phyloP scores from a whole-genome alignment of 2,888 invertebrate genomes.

The Carabus problematicus region DNA sequence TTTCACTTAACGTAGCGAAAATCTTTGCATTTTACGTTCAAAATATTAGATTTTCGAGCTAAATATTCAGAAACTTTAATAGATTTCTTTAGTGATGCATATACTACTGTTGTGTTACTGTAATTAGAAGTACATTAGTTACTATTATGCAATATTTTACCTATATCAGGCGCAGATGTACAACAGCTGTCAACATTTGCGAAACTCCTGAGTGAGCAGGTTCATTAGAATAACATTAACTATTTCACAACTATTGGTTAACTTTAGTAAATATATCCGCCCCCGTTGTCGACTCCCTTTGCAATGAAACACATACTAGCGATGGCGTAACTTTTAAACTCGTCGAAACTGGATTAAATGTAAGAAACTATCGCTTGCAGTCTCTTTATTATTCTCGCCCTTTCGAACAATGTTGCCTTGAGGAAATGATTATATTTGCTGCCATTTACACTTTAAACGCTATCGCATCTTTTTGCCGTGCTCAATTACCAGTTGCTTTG shows the following conservation, averaged over 20 bases:
- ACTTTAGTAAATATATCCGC: background rate
- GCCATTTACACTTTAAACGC: slow-evolving; percentile 23
- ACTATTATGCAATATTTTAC: too few species aligned
- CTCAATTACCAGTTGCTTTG: slow-evolving; percentile 38
- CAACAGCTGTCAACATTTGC: too few species aligned
- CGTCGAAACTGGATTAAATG: background rate
- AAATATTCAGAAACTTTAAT: too few species aligned
- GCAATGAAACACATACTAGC: slow-evolving; percentile 1
- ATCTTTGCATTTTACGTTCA: slow-evolving; percentile 28
- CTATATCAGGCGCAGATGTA: too few species aligned
- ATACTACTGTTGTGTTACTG: too few species aligned
- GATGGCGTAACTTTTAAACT: background rate
- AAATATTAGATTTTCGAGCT: background rate
- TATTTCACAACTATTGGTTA: too few species aligned
- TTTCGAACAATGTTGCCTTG: slow-evolving; percentile 32
- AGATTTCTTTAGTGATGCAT: too few species aligned
- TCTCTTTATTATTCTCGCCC: slow-evolving; percentile 8
- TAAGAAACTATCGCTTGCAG: slow-evolving; percentile 32
- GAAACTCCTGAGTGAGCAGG: too few species aligned
- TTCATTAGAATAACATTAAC: too few species aligned
- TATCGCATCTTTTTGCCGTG: slow-evolving; percentile 31
- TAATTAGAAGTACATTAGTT: too few species aligned
- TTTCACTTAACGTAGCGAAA: slow-evolving; percentile 32
- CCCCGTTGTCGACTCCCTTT: background rate
- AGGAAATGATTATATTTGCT: slow-evolving; percentile 39